Base-by-base conservation (phyloP, 1,140 invertebrate species). In the Phymastichus coffea region DNA sequence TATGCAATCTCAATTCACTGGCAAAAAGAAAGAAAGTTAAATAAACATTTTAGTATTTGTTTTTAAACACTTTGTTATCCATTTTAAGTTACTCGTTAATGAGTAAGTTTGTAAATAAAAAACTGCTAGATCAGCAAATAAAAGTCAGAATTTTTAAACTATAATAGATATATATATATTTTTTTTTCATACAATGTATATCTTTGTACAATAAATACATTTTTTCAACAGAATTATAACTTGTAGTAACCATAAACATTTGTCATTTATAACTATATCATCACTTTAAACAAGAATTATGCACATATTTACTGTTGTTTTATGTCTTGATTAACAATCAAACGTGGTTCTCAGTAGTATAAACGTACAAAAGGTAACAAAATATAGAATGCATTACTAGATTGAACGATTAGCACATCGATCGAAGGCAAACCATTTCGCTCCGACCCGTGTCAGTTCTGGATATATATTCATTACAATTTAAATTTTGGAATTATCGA, bases 341-440 rank as follows among this genome's bases (percentile, higher is more conserved):
- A 68, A 68, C 52, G 30, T 61, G 33, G 57, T 66, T 63, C 40
- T 66, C 51, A 48, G 47, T 65, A 57, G 68, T 76, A 75, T 70
- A 76, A 76, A 75, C 64, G 67, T 76, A 76, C 57, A 76, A 76
- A 76, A 71, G 67, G 64, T 74, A 74, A 73, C 57, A 75, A 74
- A 75, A 68, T 66, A 62, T 66, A 60, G 15, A 52, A 53, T 53
- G 49, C 41, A 35, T 47, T 52, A n/a, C 23, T 46, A 22, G 7
- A 26, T 23, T 51, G n/a, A 49, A 23, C 15, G 25, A 35, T 51
- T 43, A 49, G 0, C 1, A 17, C 20, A 43, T 43, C 2, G 30
- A 48, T 10, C 8, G 17, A 49, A 43, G 15, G n/a, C n/a, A 47
- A 23, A 15, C 33, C 25, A 10, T 48, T 57, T 38, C 35, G 25